Evolutionary conservation across 2,888 invertebrate species (phyloP), one percentile per base, ranked within the genome.

Genomic region (Scaeva pyrastri): DNA sequence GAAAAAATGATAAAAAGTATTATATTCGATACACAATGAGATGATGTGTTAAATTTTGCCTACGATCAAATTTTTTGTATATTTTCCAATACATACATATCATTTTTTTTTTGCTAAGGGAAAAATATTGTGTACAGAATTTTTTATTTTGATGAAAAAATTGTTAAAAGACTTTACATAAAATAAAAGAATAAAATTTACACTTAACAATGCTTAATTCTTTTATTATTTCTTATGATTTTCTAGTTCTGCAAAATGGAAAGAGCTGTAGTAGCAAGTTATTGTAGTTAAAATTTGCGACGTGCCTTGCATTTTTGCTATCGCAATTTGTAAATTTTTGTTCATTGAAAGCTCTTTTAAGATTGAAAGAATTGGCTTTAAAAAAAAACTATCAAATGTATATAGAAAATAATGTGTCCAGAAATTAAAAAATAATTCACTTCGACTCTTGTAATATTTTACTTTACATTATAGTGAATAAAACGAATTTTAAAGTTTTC

Each of bases 241-340:
- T 41, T 41, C 23, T 41, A 41, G 12, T 41, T 3, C 52, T 77
- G 39, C 16, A 31, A 55, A n/a, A 41, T 21, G 16, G 36, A 1
- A 26, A 73, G 41, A 41, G 62, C 71, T 75, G 84, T 84, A 84
- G 79, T 84, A 84, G 84, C 79, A 74, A 74, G 55, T 73, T 78
- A 14, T 45, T 41, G 39, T 2, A 31, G 45, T 10, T n/a, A 43
- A n/a, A 11, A 19, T 21, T 0, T 60, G 50, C 2, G 4, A n/a
- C 5, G 36, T 19, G 16, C 12, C 39, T 21, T n/a, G n/a, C 10
- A 3, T 58, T 19, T 58, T 8, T 14, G 31, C 31, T 0, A 56
- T 10, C 31, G 16, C 10, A 8, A n/a, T 55, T 16, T 1, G 10
- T 16, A 10, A 31, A 6, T 16, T 26, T 11, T 48, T 19, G 19